phyloP scores from a whole-genome alignment of 2,113 vertebrate genomes.

The Patagioenas fasciata region DNA sequence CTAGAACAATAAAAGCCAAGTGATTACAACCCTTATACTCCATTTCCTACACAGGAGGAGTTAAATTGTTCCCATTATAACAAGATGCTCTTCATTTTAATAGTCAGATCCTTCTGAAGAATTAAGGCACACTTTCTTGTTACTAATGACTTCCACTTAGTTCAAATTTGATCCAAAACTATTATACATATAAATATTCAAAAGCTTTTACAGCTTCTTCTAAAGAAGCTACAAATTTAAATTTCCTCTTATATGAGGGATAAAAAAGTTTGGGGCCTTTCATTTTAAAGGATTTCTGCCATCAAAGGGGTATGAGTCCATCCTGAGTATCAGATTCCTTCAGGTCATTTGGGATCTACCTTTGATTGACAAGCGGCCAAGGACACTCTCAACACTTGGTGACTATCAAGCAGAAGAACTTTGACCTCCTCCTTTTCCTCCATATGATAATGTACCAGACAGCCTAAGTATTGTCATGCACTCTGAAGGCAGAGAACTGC shows the following conservation, averaged over 20 bases:
- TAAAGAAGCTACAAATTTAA: background rate
- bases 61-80: background rate
- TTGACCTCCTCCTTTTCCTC: background rate
- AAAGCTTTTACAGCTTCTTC: background rate
- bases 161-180: background rate
- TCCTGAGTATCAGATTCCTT: background rate
- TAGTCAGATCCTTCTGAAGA: background rate
- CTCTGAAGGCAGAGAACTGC: background rate
- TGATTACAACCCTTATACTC: background rate
- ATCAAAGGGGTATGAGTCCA: background rate
- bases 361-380: background rate
- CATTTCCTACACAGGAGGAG: background rate
- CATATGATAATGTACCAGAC: background rate
- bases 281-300: background rate
- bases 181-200: background rate
- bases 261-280: background rate
- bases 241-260: background rate
- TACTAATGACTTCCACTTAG: background rate
- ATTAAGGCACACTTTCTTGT: background rate
- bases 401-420: background rate
- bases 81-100: background rate
- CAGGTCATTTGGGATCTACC: background rate
- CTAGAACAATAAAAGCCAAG: background rate
- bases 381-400: background rate
- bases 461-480: background rate